Evolutionary conservation across 2,113 vertebrate genomes (phyloP), one percentile per base, ranked within the genome.

Genomic region (Hippocampus mohnikei): DNA sequence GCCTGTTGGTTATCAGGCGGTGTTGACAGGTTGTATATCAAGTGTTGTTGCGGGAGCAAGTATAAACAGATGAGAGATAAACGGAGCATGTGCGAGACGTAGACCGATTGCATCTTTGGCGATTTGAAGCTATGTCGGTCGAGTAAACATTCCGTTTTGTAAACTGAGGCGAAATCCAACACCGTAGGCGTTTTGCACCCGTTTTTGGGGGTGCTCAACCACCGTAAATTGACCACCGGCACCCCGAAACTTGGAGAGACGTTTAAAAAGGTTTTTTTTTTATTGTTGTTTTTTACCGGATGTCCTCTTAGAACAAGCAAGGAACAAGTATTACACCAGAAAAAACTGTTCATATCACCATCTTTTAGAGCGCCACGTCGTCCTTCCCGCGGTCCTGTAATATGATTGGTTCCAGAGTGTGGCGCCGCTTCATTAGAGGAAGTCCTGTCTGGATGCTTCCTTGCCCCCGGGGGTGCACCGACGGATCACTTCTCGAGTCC

Each of bases 381-480:
- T 53, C 52, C 46, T 50, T 50, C 46, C 46, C 8, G 8, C 2
- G 8, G 8, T 53, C 8, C 75, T 52, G 73, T 80, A 52, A 73
- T 70, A 70, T 18, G 5, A 53, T 77, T 13, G 53, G 59, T 75
- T 66, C 75, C 64, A 48, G 42, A 61, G 73, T 41, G 50, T 71
- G 41, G 67, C 69, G 56, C 2, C 62, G 1, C 42, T 81, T 77
- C 76, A 74, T 80, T 81, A 73, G 42, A 78, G 42, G 70, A 81
- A 71, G 77, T 80, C 69, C 67, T 75, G 73, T 72, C 68, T 66
- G 74, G 33, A 68, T 50, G 23, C 76, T 65, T 71, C 69, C 27
- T 53, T 52, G 58, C 42, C 59, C 67, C 62, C 55, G 29, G 23
- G 70, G 72, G 74, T 69, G 76, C 58, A 60, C 50, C 50, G 20